Percentiles rank a stretch among this genome's conserved stretches.
Conservation (phyloP, 2,888 invertebrate genomes). For the Caenorhabditis afra region DNA sequence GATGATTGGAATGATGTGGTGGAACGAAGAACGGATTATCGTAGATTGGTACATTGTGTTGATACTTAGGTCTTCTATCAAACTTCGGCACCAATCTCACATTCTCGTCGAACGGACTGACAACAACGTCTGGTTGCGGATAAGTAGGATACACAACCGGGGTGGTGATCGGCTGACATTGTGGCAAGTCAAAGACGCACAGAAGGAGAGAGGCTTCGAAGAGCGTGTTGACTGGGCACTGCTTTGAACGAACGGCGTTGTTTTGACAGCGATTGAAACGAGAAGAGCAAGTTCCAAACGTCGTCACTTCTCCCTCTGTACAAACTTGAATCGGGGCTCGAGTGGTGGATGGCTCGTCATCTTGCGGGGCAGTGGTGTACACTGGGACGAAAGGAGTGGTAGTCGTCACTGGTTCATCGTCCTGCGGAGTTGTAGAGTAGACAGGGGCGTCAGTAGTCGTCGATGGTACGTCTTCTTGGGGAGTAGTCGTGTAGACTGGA, state of each 20-base stretch:
- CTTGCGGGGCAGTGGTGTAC: not conserved
- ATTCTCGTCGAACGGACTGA: slow-evolving; percentile 51
- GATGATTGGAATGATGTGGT: slow-evolving; percentile 9
- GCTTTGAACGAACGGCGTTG: slow-evolving; percentile 38
- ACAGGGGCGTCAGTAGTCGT: not conserved
- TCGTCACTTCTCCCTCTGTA: slow-evolving; percentile 43
- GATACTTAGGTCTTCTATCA: slow-evolving; percentile 24
- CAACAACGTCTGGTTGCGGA: slow-evolving; percentile 19
- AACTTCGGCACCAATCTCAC: slow-evolving; percentile 27
- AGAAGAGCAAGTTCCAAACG: slow-evolving; percentile 60
- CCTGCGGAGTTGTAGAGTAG: slow-evolving; percentile 23
- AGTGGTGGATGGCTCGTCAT: not conserved
- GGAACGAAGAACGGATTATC: slow-evolving; percentile 59
- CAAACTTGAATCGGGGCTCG: slow-evolving; percentile 39
- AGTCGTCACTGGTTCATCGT: slow-evolving; percentile 3
- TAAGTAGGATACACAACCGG: slow-evolving; percentile 4
- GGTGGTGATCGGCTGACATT: slow-evolving; percentile 56
- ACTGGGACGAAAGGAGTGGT: not conserved
- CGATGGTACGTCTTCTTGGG: slow-evolving; percentile 4
- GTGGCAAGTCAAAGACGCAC: slow-evolving; percentile 65
- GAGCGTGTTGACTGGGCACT: slow-evolving; percentile 66
- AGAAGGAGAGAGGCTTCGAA: slow-evolving; percentile 62
- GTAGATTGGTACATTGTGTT: slow-evolving; percentile 6
- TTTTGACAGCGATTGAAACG: slow-evolving; percentile 55
- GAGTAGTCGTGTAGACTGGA: not conserved